Conservation (phyloP, 2,888 invertebrate genomes). For the Cecidostiba fungosa region DNA sequence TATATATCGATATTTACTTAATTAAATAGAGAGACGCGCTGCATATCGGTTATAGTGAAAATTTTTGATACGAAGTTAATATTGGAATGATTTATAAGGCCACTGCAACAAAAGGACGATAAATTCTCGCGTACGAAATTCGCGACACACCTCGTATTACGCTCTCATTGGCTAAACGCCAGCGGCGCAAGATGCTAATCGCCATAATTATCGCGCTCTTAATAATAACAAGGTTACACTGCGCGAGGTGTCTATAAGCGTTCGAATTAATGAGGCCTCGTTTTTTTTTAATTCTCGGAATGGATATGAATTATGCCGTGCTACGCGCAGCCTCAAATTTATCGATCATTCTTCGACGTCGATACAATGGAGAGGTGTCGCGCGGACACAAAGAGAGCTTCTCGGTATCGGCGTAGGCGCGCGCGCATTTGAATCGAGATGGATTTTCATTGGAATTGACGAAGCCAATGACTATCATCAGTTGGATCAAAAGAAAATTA, state of each 20-base stretch:
- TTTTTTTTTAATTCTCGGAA: constrained; percentile 16
- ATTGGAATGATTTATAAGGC: background rate
- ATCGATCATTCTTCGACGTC: constrained; percentile 15
- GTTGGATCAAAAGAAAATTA: background rate
- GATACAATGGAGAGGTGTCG: constrained; percentile 8
- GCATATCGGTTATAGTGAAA: too few relatives aligned
- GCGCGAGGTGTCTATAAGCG: background rate
- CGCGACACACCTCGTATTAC: constrained; percentile 21
- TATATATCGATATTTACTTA: too few relatives aligned
- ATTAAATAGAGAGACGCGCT: background rate
- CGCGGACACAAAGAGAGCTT: constrained; percentile 14
- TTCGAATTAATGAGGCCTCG: constrained; percentile 15
- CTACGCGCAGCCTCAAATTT: constrained; percentile 35
- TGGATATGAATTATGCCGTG: constrained; percentile 61
- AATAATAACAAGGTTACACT: constrained; percentile 27
- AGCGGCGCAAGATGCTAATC: background rate
- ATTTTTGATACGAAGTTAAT: too few relatives aligned
- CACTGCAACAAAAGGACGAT: constrained; percentile 15
- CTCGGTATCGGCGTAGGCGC: background rate
- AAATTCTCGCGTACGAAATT: constrained; percentile 25
- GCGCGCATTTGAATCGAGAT: background rate
- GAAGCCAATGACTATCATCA: background rate
- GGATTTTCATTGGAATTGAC: background rate
- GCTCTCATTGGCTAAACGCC: constrained; percentile 3
- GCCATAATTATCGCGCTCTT: constrained; percentile 12